phyloP scores from a whole-genome alignment of 2,113 vertebrate genomes.

The Crotalus viridis region DNA sequence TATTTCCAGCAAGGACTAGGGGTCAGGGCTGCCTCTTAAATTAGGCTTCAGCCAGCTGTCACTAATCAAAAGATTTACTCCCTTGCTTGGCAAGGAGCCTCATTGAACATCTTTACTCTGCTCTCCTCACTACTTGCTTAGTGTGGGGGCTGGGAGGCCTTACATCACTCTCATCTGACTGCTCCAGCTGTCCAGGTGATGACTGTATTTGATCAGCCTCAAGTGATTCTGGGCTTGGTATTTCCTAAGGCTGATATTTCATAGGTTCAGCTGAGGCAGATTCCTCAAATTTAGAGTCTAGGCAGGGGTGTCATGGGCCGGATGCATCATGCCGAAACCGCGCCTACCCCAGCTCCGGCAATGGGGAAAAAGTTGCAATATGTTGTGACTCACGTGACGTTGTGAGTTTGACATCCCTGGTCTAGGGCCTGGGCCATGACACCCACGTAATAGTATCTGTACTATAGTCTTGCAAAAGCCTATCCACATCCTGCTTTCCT shows the following conservation, averaged over 20 bases:
- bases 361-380: no score
- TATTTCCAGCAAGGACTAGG: not conserved
- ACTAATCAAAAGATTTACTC: not conserved
- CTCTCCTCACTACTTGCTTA: not conserved
- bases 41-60: not conserved
- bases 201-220: not conserved
- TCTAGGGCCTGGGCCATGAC: not conserved
- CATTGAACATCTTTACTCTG: not conserved
- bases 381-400: no score
- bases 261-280: not conserved
- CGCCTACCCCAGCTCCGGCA: no score
- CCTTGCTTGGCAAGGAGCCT: not conserved
- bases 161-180: not conserved
- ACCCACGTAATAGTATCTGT: not conserved
- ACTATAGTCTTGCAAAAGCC: not conserved
- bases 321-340: no score
- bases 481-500: not conserved
- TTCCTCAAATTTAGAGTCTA: not conserved
- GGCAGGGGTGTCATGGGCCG: no score
- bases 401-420: no score
- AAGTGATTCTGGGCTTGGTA: not conserved
- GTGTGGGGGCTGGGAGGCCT: not conserved
- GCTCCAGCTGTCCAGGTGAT: not conserved
- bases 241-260: not conserved
- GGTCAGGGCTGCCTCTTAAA: not conserved